A percentile compares a stretch with the other conserved stretches of the same genome.
These are phyloP conservation scores for Capra hircus DNA, from an alignment of 2,113 vertebrate species.

Conservation along the genomic window DNA sequence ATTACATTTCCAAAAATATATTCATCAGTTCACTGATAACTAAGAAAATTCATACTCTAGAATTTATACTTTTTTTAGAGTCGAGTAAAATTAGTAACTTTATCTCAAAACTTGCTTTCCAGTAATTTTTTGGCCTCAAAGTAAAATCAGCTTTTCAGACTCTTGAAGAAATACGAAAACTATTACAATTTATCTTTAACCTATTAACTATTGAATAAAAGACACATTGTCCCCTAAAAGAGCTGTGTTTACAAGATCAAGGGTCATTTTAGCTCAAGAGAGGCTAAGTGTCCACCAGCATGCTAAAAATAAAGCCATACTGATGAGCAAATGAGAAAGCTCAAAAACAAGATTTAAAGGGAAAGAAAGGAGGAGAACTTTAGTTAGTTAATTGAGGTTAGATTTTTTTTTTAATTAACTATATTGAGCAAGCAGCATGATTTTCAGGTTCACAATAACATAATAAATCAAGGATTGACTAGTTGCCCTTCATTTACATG, in stretches of 20 bases:
- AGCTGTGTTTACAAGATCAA: neutral
- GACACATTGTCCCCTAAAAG: neutral
- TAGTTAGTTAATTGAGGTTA: neutral
- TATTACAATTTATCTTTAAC: neutral
- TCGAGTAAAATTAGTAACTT: neutral
- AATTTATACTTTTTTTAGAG: neutral
- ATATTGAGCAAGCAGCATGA: neutral
- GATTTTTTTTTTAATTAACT: neutral
- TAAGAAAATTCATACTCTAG: neutral
- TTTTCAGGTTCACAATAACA: neutral
- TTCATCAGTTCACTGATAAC: neutral
- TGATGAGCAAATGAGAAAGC: neutral
- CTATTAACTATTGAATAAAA: neutral
- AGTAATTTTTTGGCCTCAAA: neutral
- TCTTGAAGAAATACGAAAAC: neutral
- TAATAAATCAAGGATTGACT: neutral
- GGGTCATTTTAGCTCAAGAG: neutral
- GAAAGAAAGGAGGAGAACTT: neutral
- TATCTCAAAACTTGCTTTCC: neutral
- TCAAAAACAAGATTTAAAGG: neutral
- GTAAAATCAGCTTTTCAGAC: neutral
- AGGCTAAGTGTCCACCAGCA: neutral
- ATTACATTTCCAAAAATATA: neutral
- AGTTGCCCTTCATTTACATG: neutral
- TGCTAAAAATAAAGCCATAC: neutral